phyloP scores from a whole-genome alignment of 2,888 invertebrate genomes.

The Antheraea yamamai region DNA sequence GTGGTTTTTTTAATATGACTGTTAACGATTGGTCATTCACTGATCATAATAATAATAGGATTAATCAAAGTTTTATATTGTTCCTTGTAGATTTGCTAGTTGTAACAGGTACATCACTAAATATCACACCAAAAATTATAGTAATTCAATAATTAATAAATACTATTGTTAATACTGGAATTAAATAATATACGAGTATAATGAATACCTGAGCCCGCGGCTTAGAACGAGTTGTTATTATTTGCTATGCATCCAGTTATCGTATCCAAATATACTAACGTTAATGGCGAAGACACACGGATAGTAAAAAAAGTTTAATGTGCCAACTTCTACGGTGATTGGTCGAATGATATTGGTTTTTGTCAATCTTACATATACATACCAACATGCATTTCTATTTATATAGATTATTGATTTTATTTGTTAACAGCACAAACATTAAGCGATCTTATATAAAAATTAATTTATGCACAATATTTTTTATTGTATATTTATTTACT shows the following conservation, averaged over 20 bases:
- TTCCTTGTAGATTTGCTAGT: not conserved
- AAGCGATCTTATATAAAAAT: not conserved
- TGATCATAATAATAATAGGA: not conserved
- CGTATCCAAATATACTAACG: too few relatives aligned
- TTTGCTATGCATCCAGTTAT: too few relatives aligned
- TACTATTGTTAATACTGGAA: not conserved
- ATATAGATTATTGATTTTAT: not conserved
- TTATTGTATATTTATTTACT: not conserved
- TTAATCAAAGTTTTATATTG: not conserved
- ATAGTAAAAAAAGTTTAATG: too few relatives aligned
- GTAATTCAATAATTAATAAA: not conserved
- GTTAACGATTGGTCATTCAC: not conserved
- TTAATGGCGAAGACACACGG: too few relatives aligned
- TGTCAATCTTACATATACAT: too few relatives aligned
- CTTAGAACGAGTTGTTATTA: too few relatives aligned
- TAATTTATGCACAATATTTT: not conserved
- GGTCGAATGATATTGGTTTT: too few relatives aligned
- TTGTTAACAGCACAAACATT: not conserved
- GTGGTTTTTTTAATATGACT: not conserved
- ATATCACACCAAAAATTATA: not conserved
- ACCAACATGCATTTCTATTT: too few relatives aligned
- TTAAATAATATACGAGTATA: not conserved
- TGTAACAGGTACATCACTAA: not conserved
- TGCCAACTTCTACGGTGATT: too few relatives aligned
- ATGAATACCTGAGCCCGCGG: not conserved